Base-by-base conservation (phyloP, 1,140 invertebrate genomes). In the Ylistrum balloti region DNA sequence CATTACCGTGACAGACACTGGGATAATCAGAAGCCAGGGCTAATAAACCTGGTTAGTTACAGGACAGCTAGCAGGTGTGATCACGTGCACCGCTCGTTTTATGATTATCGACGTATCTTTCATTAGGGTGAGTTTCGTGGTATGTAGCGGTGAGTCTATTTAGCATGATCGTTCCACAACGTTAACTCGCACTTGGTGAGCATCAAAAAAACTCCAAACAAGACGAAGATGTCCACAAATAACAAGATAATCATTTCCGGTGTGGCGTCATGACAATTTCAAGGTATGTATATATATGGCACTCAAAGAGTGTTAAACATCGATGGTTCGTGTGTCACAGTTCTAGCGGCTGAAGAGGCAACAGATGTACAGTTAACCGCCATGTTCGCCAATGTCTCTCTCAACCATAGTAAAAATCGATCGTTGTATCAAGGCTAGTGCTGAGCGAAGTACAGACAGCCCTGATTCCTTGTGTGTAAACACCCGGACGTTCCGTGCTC, bases 381-480 rank as follows among this genome's bases (percentile, higher is more conserved):
- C 56, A 74, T 74, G 56, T 74, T 74, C 56, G 28, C 56, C 56
- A 74, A 74, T 74, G 56, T 74, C 56, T 74, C 56, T 74, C 56
- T 74, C 22, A 74, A 74, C 56, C 56, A 45, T 74, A 28, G 56
- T 74, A 17, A 74, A 74, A 74, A 74, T 74, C 56, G 56, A 74
- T 74, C 56, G 56, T 28, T 28, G 17, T 45, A n/a, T 28, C n/a
- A 74, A 28, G 56, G 56, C 56, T 74, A 74, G 56, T 74, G 56
- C 56, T 74, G 56, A 28, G 17, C 56, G 22, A n/a, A n/a, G 56
- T 45, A 45, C 41, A 74, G 56, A 74, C 56, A 28, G 56, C 17
- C 41, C 41, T 45, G 41, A 45, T 45, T 38, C 35, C 5, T 38
- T 38, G 35, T 45, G 41, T 45, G 22, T 9, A n/a, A 74, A 74